Conservation (phyloP, 2,797 vertebrate genomes). For the Petrocephalus sullivani region DNA sequence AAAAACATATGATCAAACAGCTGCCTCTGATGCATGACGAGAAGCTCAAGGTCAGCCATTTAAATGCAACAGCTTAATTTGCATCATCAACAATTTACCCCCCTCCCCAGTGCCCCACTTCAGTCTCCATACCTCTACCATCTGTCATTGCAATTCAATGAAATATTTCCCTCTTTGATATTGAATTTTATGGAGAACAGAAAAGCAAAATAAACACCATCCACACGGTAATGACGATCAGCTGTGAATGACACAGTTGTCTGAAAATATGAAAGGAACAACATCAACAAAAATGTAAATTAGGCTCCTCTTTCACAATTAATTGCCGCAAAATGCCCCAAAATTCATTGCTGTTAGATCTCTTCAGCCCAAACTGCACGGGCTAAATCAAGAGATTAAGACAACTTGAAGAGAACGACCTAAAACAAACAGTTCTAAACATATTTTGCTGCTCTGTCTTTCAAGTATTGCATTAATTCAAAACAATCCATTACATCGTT, state of each 20-base stretch:
- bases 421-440: background rate
- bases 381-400: background rate
- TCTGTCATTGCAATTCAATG: background rate
- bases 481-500: background rate
- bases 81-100: background rate
- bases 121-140: background rate
- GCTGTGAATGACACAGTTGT: background rate
- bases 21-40: background rate
- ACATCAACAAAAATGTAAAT: background rate
- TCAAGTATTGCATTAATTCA: background rate
- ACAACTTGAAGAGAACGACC: background rate
- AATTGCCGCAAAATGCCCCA: background rate
- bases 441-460: background rate
- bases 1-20: background rate
- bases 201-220: background rate
- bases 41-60: slow-evolving; percentile 1
- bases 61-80: background rate
- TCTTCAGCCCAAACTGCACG: background rate
- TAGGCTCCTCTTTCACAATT: background rate
- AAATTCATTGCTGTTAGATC: background rate
- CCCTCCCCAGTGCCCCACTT: background rate
- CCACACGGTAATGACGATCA: background rate
- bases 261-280: background rate
- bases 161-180: background rate
- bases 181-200: background rate